Base-by-base conservation (phyloP, 1,140 invertebrate species). In the Thaumetopoea pityocampa region DNA sequence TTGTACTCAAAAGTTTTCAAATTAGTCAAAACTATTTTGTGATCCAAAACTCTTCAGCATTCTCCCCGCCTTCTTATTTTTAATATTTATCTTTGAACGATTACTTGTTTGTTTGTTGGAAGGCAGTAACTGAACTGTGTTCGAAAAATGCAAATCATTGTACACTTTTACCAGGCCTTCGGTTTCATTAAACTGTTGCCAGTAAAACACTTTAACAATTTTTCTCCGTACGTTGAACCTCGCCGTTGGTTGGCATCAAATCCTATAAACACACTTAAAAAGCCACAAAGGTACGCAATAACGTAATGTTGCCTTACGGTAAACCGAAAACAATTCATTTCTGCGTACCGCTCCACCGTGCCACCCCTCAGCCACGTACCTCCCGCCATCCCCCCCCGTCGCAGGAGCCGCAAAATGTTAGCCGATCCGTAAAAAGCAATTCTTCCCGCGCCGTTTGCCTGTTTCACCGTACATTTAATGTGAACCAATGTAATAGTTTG, bases 371-470 rank as follows among this genome's bases (percentile, higher is more conserved):
- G 28, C 27, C 51, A 37, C 46, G 35, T 42, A 36, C 30, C 30
- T 35, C 35, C 27, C 4, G 34, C 43, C 50, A 33, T 22, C 20
- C 20, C 20, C 36, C 41, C 23, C 19, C 19, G 20, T n/a, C n/a
- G n/a, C n/a, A 63, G 52, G 42, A 59, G 52, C 57, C 51, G 59
- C 41, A 70, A 64, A 58, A 70, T 66, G 68, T 49, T 68, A 67
- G 66, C 38, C 57, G 67, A 74, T 72, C 66, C 73, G 68, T 78
- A 67, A 78, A 78, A 74, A 68, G 70, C 68, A 68, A 78, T 78
- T 74, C 68, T 70, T 72, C 62, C 57, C 66, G 59, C 64, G 53
- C 46, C 66, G 66, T 77, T 77, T 67, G 55, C 56, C 63, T 67
- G 67, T 67, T 74, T 67, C 60, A 67, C 56, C 67, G 58, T 78